These are phyloP conservation scores for Bufo gargarizans DNA, from an alignment of 2,113 vertebrate species.

Conservation along the genomic window DNA sequence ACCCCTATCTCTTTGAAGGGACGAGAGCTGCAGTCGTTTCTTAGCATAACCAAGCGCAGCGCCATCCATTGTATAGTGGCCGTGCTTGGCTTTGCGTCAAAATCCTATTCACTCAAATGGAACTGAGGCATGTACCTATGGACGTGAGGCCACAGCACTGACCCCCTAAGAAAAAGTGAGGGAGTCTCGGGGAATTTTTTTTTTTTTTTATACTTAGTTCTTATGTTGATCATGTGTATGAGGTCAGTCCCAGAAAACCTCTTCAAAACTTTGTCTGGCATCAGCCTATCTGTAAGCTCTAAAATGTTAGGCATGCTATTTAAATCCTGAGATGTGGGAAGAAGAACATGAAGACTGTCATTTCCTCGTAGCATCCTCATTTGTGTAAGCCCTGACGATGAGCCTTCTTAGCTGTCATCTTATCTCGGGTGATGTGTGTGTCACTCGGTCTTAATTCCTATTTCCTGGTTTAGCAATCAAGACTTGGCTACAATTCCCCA, in stretches of 20 bases:
- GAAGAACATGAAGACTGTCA: neutral
- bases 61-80: too few species aligned
- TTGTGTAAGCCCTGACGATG: neutral
- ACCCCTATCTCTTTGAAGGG: too few species aligned
- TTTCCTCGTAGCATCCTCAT: neutral
- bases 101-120: too few species aligned
- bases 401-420: neutral
- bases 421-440: neutral
- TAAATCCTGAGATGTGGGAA: neutral
- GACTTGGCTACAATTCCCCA: slow-evolving; percentile 1
- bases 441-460: neutral
- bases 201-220: too few species aligned
- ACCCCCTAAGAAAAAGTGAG: too few species aligned
- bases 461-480: slow-evolving; percentile 41
- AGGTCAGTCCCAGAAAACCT: neutral
- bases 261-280: neutral
- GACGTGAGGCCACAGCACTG: too few species aligned
- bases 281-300: neutral
- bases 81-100: too few species aligned
- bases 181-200: too few species aligned
- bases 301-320: neutral
- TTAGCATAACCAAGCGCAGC: too few species aligned
- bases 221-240: neutral
- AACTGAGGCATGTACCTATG: too few species aligned
- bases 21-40: too few species aligned